These are phyloP conservation scores for Mustela lutreola DNA, from an alignment of 2,113 vertebrate species.

Conservation along the genomic window DNA sequence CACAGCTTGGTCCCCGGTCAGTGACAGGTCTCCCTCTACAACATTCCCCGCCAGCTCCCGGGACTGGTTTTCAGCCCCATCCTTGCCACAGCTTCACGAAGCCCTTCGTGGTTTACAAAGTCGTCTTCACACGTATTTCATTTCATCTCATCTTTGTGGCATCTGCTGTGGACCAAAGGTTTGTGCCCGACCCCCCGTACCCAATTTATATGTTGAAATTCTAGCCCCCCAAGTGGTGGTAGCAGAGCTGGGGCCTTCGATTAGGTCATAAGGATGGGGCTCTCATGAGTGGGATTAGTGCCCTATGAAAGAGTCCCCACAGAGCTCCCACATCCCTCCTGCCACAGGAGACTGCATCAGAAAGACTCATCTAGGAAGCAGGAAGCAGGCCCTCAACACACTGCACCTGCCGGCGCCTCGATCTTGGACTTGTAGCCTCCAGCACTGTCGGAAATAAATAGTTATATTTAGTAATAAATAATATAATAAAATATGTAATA, in stretches of 20 bases:
- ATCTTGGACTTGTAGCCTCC: neutral
- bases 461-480: no score
- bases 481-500: no score
- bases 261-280: neutral
- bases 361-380: neutral
- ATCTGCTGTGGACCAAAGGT: neutral
- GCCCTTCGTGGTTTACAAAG: neutral
- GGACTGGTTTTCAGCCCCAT: neutral
- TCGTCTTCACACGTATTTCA: neutral
- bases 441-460: neutral
- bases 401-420: neutral
- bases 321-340: neutral
- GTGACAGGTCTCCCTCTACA: neutral
- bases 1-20: no score
- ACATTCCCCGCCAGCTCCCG: neutral
- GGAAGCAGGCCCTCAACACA: neutral
- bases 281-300: neutral
- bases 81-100: neutral
- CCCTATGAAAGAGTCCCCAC: neutral
- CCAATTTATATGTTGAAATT: neutral
- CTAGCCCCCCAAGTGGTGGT: neutral
- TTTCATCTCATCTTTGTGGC: neutral
- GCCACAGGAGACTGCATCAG: neutral
- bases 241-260: neutral
- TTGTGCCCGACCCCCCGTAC: neutral